Evolutionary conservation across 2,888 invertebrate genomes (phyloP).

Genomic region (Caenorhabditis wallacei): DNA sequence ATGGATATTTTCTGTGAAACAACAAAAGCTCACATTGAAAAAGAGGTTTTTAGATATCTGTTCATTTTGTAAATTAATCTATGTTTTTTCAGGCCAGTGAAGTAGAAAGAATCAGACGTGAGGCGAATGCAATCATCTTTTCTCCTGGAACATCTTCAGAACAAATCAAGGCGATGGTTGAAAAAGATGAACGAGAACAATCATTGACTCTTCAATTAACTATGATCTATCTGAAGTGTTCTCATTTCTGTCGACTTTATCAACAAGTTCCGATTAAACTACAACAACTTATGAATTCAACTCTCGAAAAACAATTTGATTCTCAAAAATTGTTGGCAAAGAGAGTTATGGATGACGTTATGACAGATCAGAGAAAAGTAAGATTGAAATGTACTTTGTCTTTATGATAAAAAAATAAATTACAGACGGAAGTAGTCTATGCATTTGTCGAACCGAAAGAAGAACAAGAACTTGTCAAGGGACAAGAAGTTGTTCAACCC

Average conservation of each 20-base stretch:
- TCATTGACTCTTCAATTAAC: constrained; percentile 43
- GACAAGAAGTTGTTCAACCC: constrained; percentile 21
- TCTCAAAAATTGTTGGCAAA: constrained; percentile 42
- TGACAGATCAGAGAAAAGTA: constrained; percentile 56
- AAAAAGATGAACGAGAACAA: constrained; percentile 35
- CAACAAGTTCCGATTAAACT: constrained; percentile 41
- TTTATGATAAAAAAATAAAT: not conserved
- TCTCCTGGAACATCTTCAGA: constrained; percentile 9
- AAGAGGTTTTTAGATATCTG: too few species aligned
- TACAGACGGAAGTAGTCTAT: constrained; percentile 54
- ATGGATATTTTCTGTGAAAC: constrained; percentile 49
- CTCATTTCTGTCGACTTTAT: constrained; percentile 43
- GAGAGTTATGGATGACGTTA: constrained; percentile 41
- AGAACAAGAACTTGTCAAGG: not conserved
- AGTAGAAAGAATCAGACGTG: constrained; percentile 7
- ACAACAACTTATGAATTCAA: constrained; percentile 50
- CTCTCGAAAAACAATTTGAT: constrained; percentile 41
- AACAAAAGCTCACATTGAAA: constrained; percentile 43
- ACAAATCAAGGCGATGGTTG: constrained; percentile 22
- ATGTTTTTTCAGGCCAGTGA: constrained; percentile 20
- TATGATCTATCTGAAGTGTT: constrained; percentile 39
- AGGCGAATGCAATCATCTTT: constrained; percentile 18
- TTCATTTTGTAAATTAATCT: not conserved
- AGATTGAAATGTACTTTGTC: not conserved
- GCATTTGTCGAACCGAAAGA: constrained; percentile 25